phyloP scores from a whole-genome alignment of 2,797 vertebrate genomes.

The Cryptoblepharus egeriae region DNA sequence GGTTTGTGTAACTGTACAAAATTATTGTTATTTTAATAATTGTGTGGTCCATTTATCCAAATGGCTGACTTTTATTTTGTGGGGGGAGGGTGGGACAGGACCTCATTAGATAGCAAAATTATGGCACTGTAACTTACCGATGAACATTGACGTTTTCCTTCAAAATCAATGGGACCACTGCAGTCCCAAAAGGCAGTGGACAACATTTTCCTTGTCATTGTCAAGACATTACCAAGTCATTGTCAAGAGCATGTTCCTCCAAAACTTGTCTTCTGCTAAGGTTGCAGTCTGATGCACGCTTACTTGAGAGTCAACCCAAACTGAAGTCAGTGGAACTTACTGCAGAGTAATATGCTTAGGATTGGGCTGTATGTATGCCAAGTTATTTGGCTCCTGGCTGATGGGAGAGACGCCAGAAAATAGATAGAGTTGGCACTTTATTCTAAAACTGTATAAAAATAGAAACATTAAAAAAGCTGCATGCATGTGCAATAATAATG shows the following conservation, averaged over 20 bases:
- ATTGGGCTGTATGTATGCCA: conserved; percentile 28
- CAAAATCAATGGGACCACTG: conserved; percentile 49
- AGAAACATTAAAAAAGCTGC: conserved; percentile 60
- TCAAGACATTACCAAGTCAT: conserved; percentile 35
- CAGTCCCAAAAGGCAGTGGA: conserved; percentile 15
- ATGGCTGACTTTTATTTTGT: too few relatives aligned
- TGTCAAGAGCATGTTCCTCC: conserved; percentile 36
- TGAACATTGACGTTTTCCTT: conserved; percentile 37
- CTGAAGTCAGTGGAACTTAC: neutral
- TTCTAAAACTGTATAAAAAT: conserved; percentile 60
- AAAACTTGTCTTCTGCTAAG: conserved; percentile 47
- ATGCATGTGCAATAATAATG: conserved; percentile 56
- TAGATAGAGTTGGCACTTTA: conserved; percentile 59
- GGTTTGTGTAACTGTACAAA: too few relatives aligned
- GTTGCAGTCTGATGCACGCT: neutral
- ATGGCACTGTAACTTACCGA: conserved; percentile 29
- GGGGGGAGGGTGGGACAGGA: too few relatives aligned
- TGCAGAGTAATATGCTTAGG: neutral
- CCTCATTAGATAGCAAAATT: conserved; percentile 14
- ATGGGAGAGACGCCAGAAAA: conserved; percentile 47
- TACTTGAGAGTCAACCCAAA: neutral
- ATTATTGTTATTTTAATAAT: too few relatives aligned
- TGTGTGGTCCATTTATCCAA: too few relatives aligned
- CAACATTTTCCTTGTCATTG: conserved; percentile 42
- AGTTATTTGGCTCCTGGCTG: conserved; percentile 47